Conservation (phyloP, 2,888 invertebrate genomes). For the Sinohyriopsis cumingii region DNA sequence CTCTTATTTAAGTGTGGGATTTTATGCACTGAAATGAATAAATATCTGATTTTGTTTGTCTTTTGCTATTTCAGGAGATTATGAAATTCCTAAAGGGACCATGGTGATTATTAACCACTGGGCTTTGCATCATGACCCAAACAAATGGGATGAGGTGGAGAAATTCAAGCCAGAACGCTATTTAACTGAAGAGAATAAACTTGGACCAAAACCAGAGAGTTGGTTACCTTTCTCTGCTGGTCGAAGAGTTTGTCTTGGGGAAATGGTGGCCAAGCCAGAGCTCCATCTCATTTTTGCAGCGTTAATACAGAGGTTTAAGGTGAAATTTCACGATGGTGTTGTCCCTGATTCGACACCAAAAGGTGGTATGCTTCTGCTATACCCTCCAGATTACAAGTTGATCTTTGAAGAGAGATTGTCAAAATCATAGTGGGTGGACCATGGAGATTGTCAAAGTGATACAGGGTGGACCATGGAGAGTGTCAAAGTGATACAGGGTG, state of each 20-base stretch:
- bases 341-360: no score
- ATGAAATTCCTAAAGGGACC: slow-evolving; percentile 46
- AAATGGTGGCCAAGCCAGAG: slow-evolving; percentile 44
- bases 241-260: slow-evolving; percentile 59
- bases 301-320: slow-evolving; percentile 20
- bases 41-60: slow-evolving; percentile 2
- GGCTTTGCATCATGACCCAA: slow-evolving; percentile 51
- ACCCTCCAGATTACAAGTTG: no score
- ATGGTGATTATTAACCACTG: slow-evolving; percentile 49
- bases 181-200: slow-evolving; percentile 48
- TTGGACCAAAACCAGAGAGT: slow-evolving; percentile 47
- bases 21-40: no score
- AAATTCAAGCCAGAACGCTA: slow-evolving; percentile 57
- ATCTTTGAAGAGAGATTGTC: no score
- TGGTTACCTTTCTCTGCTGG: slow-evolving; percentile 62
- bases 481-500: rapidly evolving
- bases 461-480: no score
- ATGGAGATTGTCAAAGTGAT: no score
- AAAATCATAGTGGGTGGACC: no score
- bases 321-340: neutral
- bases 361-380: no score
- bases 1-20: no score
- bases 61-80: neutral
- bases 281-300: slow-evolving; percentile 15
- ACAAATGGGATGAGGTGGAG: slow-evolving; percentile 48